These are phyloP conservation scores for Lamellibrachia satsuma DNA, from an alignment of 2,888 invertebrate genomes.

Conservation along the genomic window DNA sequence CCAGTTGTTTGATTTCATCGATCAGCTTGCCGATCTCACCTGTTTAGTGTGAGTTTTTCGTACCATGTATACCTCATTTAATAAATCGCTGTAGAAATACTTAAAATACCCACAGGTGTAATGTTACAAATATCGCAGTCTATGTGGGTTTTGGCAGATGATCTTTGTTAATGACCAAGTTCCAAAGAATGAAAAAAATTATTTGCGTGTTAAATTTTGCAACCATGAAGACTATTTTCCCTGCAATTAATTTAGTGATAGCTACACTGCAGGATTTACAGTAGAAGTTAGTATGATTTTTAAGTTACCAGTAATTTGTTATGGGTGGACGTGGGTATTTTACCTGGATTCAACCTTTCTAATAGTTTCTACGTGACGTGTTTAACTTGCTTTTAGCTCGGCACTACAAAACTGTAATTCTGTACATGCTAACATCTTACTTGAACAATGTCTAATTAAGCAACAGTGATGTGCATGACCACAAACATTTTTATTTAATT, in stretches of 20 bases:
- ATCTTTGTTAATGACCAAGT: not conserved
- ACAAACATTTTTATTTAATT: too few relatives aligned
- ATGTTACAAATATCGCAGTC: not conserved
- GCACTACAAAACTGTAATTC: too few relatives aligned
- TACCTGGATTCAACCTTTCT: too few relatives aligned
- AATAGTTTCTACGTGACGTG: too few relatives aligned
- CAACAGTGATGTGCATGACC: too few relatives aligned
- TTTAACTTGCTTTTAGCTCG: too few relatives aligned
- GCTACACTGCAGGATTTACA: not conserved
- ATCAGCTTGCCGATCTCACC: conserved; percentile 92
- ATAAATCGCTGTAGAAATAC: not conserved
- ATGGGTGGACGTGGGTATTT: not conserved
- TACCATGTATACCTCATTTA: not conserved
- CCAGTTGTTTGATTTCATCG: conserved; percentile 97
- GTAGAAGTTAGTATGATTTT: not conserved
- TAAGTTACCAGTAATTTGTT: not conserved
- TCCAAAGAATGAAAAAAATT: not conserved
- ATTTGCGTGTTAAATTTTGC: not conserved
- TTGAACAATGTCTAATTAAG: too few relatives aligned
- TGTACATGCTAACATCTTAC: too few relatives aligned
- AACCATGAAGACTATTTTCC: not conserved
- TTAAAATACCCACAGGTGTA: not conserved
- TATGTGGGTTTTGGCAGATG: not conserved
- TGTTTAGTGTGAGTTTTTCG: conserved; percentile 79
- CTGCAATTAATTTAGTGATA: not conserved